These are phyloP conservation scores for Acipenser ruthenus DNA, from an alignment of 2,797 vertebrate genomes.

Conservation along the genomic window DNA sequence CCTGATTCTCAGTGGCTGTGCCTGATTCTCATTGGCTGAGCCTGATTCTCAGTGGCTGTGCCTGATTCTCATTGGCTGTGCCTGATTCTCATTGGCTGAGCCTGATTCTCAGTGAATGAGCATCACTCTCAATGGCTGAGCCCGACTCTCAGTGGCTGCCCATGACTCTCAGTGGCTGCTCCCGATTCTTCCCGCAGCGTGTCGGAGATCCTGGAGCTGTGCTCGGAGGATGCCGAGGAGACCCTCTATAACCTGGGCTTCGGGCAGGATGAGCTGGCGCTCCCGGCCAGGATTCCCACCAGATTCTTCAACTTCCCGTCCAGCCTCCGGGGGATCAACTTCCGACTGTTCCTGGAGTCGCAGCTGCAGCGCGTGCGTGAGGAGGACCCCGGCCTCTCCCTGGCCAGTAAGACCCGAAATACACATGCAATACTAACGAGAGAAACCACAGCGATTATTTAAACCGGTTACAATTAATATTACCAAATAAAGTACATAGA, in stretches of 20 bases:
- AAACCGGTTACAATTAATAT: too few species aligned
- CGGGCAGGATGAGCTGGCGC: constrained; percentile 63
- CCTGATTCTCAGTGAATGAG: too few species aligned
- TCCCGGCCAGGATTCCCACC: constrained; percentile 68
- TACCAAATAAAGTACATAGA: too few species aligned
- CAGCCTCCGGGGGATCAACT: constrained; percentile 75
- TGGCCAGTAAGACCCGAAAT: constrained; percentile 66
- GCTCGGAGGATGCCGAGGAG: constrained; percentile 75
- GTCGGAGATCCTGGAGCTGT: constrained; percentile 73
- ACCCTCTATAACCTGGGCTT: constrained; percentile 80
- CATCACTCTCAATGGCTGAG: neutral
- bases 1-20: too few species aligned
- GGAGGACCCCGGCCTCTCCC: constrained; percentile 77
- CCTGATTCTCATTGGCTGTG: too few species aligned
- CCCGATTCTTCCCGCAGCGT: constrained; percentile 50
- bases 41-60: too few species aligned
- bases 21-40: too few species aligned
- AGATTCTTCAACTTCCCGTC: constrained; percentile 82
- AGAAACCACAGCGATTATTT: neutral
- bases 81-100: too few species aligned
- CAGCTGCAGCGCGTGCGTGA: constrained; percentile 71
- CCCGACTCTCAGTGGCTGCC: neutral
- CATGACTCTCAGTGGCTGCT: neutral
- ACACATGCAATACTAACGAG: constrained; percentile 6
- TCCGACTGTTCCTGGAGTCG: constrained; percentile 79